Percentiles rank a stretch among this genome's conserved stretches.
Evolutionary conservation across 2,113 vertebrate species (phyloP).

Genomic region (Nothocercus julius): DNA sequence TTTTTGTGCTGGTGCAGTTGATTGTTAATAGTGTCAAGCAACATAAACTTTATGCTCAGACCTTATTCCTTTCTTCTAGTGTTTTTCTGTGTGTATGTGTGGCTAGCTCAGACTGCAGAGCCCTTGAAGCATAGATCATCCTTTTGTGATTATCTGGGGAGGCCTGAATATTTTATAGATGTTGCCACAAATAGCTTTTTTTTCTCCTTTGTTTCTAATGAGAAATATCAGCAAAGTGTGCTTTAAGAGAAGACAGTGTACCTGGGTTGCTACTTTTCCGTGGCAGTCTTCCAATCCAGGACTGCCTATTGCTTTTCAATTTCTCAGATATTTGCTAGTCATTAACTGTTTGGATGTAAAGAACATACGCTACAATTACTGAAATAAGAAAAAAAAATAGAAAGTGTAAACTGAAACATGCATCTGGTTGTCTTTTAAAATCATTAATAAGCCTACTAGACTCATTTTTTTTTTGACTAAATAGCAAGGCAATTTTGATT

Average conservation of each 20-base stretch:
- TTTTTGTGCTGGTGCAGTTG: not conserved
- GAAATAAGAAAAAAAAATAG: not conserved
- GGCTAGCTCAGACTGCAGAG: not conserved
- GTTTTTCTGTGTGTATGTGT: not conserved
- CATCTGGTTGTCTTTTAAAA: conserved; percentile 60
- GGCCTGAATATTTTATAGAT: not conserved
- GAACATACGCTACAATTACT: not conserved
- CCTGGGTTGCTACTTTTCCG: not conserved
- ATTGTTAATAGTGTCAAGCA: not conserved
- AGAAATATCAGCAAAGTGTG: not conserved
- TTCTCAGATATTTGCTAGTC: not conserved
- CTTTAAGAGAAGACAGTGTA: not conserved
- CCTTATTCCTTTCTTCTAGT: not conserved
- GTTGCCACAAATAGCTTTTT: not conserved
- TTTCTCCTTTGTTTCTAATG: not conserved
- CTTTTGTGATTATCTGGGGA: not conserved
- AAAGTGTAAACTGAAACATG: not conserved
- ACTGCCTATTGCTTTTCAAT: not conserved
- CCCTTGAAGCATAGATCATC: not conserved
- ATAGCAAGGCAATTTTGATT: conserved; percentile 55
- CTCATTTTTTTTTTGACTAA: conserved; percentile 48
- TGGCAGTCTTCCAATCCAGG: not conserved
- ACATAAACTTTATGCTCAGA: not conserved
- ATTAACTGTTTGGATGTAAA: not conserved
- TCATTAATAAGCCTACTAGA: conserved; percentile 18